Base-by-base conservation (phyloP, 2,113 vertebrate species). In the Fregetta grallaria region DNA sequence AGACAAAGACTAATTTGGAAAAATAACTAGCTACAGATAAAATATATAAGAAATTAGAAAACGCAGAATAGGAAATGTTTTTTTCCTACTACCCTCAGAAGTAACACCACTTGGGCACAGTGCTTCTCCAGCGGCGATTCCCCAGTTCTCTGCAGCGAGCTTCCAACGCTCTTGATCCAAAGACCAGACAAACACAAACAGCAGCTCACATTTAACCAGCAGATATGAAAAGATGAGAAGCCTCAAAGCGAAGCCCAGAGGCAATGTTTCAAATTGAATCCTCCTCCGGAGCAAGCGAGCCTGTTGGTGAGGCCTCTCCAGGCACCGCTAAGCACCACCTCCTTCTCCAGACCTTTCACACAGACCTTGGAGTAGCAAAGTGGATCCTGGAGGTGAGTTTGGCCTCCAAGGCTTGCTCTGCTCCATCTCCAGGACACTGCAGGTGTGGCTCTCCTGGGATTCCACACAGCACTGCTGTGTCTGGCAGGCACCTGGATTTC, bases 401-500 rank as follows among this genome's bases (percentile, higher is more conserved):
- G 55, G 34, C 30, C 53, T 75, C 56, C 25, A 15, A 65, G 73
- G 16, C 30, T 81, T 44, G 21, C 40, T 59, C 29, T 80, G 36
- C 40, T 62, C 45, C 65, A 55, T 22, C 45, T 21, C 44, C 58
- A 90, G 21, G 65, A 49, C 23, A 19, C 56, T 29, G 67, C 34
- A 89, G 52, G 7, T 21, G 30, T 1, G 4, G 30, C 6, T 67
- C 52, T 56, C 65, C 76, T 19, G 30, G 53, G 53, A 83, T 0
- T 22, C 40, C 27, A 73, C 23, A 15, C 0, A 34, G 13, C 4
- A 23, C 36, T 45, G 19, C 45, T 45, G 45, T 21, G 7, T 50
- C 71, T 20, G 53, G 53, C 34, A 30, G 3, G 3, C 3, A 22
- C 10, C 55, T 15, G 0, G 0, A n/a, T 12, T 44, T 55, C 75